These are phyloP conservation scores for Danionella cerebrum DNA, from an alignment of 2,113 vertebrate genomes.

Conservation along the genomic window DNA sequence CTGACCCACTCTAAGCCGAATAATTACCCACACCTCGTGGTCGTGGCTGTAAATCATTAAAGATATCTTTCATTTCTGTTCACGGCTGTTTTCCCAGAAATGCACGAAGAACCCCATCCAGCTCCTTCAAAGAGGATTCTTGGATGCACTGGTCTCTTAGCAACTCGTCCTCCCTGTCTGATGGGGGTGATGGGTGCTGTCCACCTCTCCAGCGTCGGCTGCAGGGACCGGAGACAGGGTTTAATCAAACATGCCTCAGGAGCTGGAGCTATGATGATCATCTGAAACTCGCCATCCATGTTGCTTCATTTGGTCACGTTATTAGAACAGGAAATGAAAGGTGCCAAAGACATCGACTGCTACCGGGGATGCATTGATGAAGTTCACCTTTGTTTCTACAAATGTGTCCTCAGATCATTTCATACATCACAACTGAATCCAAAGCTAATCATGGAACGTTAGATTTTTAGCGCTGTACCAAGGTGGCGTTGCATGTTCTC, in stretches of 20 bases:
- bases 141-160: slow-evolving; percentile 1
- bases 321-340: slow-evolving; percentile 10
- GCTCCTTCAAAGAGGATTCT: not conserved
- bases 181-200: not conserved
- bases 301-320: not conserved
- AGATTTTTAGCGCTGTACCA: no score
- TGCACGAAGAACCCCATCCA: not conserved
- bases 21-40: not conserved
- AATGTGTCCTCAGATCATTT: no score
- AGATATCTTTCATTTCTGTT: not conserved
- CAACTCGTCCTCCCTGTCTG: slow-evolving; percentile 1
- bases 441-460: no score
- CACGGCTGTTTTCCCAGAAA: not conserved
- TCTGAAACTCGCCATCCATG: not conserved
- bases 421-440: no score
- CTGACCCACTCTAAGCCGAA: no score
- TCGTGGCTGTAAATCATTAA: not conserved
- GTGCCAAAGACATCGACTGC: not conserved
- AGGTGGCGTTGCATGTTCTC: no score
- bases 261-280: not conserved
- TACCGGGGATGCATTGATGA: not conserved
- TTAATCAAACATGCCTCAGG: not conserved
- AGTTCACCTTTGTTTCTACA: not conserved
- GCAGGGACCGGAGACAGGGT: not conserved
- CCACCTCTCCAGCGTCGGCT: not conserved